Conservation (phyloP, 2,888 invertebrate genomes). For the Phaonia tiefii region DNA sequence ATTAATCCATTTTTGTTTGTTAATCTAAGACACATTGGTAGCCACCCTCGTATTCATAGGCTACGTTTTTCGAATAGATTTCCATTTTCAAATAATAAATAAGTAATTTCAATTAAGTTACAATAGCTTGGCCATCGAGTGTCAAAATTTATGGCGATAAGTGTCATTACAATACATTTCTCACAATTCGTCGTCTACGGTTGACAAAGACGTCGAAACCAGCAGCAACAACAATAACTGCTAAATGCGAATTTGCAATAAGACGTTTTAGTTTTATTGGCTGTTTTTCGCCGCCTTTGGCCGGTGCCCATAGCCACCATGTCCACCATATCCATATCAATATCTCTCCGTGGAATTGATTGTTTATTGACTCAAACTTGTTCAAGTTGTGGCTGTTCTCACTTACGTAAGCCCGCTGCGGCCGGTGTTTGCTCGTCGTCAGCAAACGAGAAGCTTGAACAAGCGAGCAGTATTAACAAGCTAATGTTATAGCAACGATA, state of each 20-base stretch:
- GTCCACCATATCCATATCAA: slow-evolving; percentile 15
- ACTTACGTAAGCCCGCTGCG: slow-evolving; percentile 60
- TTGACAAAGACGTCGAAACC: too few relatives aligned
- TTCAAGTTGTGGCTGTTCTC: slow-evolving; percentile 57
- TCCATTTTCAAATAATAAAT: slow-evolving; percentile 38
- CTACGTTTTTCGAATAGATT: slow-evolving; percentile 33
- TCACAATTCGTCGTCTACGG: slow-evolving; percentile 23
- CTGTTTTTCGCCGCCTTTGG: slow-evolving; percentile 2
- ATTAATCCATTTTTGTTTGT: too few relatives aligned
- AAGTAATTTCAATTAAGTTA: slow-evolving; percentile 38
- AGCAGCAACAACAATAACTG: too few relatives aligned
- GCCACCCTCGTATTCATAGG: too few relatives aligned
- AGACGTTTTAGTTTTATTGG: slow-evolving; percentile 20
- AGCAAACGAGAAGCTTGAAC: background rate
- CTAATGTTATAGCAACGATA: slow-evolving; percentile 24
- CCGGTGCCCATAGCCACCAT: background rate
- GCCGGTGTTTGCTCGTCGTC: slow-evolving; percentile 30
- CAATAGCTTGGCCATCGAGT: slow-evolving; percentile 60
- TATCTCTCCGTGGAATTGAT: slow-evolving; percentile 57
- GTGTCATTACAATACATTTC: slow-evolving; percentile 71
- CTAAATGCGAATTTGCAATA: slow-evolving; percentile 18
- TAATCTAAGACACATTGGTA: too few relatives aligned
- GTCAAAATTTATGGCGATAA: slow-evolving; percentile 77
- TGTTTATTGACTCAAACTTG: slow-evolving; percentile 60
- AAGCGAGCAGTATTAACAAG: slow-evolving; percentile 13